These are phyloP conservation scores for Monochamus saltuarius DNA, from an alignment of 1,140 invertebrate species.

Conservation along the genomic window DNA sequence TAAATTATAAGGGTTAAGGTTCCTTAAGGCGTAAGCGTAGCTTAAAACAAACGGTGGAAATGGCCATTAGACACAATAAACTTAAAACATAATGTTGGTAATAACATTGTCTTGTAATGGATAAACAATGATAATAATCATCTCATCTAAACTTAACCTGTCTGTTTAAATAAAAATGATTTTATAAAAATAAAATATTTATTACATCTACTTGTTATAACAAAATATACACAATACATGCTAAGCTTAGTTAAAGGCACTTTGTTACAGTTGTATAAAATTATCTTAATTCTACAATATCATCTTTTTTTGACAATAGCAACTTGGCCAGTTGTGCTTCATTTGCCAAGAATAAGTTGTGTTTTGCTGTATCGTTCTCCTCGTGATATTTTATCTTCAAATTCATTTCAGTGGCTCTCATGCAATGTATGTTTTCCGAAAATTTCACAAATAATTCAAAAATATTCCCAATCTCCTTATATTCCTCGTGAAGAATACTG, in stretches of 20 bases:
- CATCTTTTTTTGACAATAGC: slow-evolving; percentile 32
- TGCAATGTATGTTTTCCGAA: slow-evolving; percentile 61
- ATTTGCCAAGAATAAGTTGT: slow-evolving; percentile 46
- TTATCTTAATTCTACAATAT: slow-evolving; percentile 26
- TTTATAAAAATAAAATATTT: neutral
- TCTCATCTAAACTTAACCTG: too few relatives aligned
- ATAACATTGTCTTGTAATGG: too few relatives aligned
- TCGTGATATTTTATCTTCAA: slow-evolving; percentile 62
- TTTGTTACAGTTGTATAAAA: neutral
- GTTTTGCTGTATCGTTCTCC: slow-evolving; percentile 24
- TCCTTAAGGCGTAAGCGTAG: too few relatives aligned
- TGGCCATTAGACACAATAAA: too few relatives aligned
- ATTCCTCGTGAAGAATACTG: slow-evolving; percentile 49
- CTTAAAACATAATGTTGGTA: too few relatives aligned
- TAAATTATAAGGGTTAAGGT: too few relatives aligned
- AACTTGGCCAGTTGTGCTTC: slow-evolving; percentile 46
- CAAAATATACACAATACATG: neutral
- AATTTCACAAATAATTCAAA: slow-evolving; percentile 66
- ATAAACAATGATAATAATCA: too few relatives aligned
- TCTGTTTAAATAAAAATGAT: too few relatives aligned
- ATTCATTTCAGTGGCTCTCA: slow-evolving; percentile 71
- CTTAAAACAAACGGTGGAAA: too few relatives aligned
- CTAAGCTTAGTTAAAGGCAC: neutral
- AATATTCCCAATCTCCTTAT: slow-evolving; percentile 53
- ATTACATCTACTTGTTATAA: neutral